Conservation (phyloP, 2,888 invertebrate species). For the Shargacucullia verbasci region DNA sequence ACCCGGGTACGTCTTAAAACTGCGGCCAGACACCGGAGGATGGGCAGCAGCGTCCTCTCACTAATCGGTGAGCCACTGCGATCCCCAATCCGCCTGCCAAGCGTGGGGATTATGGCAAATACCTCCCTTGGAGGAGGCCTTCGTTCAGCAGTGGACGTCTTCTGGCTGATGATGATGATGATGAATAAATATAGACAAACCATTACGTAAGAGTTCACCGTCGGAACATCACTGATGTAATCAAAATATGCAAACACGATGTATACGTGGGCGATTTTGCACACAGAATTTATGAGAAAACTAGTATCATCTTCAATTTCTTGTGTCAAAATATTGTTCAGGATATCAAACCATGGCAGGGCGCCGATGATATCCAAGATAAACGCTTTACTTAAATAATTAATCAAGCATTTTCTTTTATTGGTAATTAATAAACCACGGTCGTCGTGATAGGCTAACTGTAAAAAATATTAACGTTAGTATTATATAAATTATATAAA, state of each 20-base stretch:
- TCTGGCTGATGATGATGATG: too few relatives aligned
- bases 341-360: constrained; percentile 61
- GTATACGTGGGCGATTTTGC: constrained; percentile 74
- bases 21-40: too few relatives aligned
- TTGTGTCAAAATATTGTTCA: constrained; percentile 45
- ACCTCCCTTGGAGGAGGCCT: too few relatives aligned
- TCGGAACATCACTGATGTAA: constrained; percentile 70
- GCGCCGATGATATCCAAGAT: constrained; percentile 69
- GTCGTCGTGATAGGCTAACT: constrained; percentile 72
- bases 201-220: constrained; percentile 63
- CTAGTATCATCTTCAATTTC: constrained; percentile 45
- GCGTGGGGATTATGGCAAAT: too few relatives aligned
- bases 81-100: too few relatives aligned
- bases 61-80: too few relatives aligned
- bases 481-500: too few relatives aligned
- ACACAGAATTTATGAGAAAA: constrained; percentile 61
- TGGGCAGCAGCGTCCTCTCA: too few relatives aligned
- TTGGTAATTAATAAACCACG: constrained; percentile 68
- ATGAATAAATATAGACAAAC: too few relatives aligned
- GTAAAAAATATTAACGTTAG: constrained; percentile 42
- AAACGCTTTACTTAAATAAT: constrained; percentile 72
- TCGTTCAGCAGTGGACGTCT: too few relatives aligned
- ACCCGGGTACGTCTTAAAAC: too few relatives aligned
- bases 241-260: constrained; percentile 72
- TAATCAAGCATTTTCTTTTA: constrained; percentile 57